A percentile compares a stretch with the other conserved stretches of the same genome.
These are phyloP conservation scores for Ptilonorhynchus violaceus DNA, from an alignment of 2,113 vertebrate species.

Conservation along the genomic window DNA sequence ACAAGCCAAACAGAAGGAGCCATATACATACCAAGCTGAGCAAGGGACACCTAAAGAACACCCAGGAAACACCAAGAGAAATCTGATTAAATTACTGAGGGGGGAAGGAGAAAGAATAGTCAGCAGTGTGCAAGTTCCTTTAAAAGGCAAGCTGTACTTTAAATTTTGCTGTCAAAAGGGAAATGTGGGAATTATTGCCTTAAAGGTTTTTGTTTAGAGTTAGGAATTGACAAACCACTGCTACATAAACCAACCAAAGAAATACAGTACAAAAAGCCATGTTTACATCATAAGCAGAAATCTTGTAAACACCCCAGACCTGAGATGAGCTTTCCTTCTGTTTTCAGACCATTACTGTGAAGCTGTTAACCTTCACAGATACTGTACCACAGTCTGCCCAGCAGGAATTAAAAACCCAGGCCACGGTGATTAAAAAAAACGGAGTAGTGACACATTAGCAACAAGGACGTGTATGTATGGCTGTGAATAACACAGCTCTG, in stretches of 20 bases:
- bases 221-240: not conserved
- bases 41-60: not conserved
- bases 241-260: not conserved
- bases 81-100: not conserved
- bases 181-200: not conserved
- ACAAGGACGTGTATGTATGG: not conserved
- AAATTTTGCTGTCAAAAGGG: not conserved
- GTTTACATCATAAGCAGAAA: not conserved
- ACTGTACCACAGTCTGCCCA: not conserved
- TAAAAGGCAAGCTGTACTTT: not conserved
- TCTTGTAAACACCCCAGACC: not conserved
- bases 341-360: not conserved
- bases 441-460: slow-evolving; percentile 24
- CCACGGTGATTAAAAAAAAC: not conserved
- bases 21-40: not conserved
- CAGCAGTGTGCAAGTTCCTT: not conserved
- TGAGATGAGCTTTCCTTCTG: not conserved
- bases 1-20: not conserved
- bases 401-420: not conserved
- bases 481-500: slow-evolving; percentile 18
- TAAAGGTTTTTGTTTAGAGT: not conserved
- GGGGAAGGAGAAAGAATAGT: not conserved
- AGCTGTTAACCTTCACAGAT: slow-evolving; percentile 3
- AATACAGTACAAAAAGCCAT: not conserved
- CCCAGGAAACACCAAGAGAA: not conserved